These are phyloP conservation scores for Elysia crispata DNA, from an alignment of 2,888 invertebrate species.

Conservation along the genomic window DNA sequence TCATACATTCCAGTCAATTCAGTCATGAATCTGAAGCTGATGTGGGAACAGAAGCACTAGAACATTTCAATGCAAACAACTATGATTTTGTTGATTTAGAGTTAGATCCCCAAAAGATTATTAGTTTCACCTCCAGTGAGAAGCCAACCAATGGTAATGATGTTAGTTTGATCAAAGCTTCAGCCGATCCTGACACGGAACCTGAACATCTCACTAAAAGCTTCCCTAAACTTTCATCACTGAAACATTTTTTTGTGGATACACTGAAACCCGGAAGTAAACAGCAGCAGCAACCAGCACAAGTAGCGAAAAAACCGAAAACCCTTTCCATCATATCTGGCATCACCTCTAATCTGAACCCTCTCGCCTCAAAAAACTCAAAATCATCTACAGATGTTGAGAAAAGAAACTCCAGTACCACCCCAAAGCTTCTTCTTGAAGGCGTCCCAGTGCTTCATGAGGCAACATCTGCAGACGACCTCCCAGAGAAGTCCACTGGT, in stretches of 20 bases:
- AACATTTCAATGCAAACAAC: background rate
- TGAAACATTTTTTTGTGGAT: constrained; percentile 39
- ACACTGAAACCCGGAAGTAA: constrained; percentile 25
- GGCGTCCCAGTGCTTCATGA: background rate
- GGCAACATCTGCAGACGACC: background rate
- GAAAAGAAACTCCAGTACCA: too few relatives aligned
- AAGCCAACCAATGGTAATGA: background rate
- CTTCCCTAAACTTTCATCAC: constrained; percentile 35
- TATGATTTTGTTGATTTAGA: background rate
- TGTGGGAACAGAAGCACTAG: background rate
- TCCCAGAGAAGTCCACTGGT: background rate
- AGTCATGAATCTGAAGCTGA: background rate
- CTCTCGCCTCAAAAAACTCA: constrained; percentile 6
- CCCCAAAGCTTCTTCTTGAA: constrained; percentile 29
- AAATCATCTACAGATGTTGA: constrained; percentile 2
- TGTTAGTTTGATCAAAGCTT: background rate
- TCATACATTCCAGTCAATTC: background rate
- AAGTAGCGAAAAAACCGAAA: constrained; percentile 32
- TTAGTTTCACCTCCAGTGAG: constrained; percentile 1
- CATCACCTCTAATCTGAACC: constrained; percentile 27
- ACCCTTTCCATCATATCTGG: constrained; percentile 26
- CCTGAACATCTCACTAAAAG: constrained; percentile 21
- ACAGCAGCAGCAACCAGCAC: background rate
- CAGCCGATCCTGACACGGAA: constrained; percentile 17
- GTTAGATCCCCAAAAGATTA: constrained; percentile 37